Evolutionary conservation across 2,797 vertebrate genomes (phyloP), one percentile per base, ranked within the genome.

Genomic region (Aulostomus chinensis): DNA sequence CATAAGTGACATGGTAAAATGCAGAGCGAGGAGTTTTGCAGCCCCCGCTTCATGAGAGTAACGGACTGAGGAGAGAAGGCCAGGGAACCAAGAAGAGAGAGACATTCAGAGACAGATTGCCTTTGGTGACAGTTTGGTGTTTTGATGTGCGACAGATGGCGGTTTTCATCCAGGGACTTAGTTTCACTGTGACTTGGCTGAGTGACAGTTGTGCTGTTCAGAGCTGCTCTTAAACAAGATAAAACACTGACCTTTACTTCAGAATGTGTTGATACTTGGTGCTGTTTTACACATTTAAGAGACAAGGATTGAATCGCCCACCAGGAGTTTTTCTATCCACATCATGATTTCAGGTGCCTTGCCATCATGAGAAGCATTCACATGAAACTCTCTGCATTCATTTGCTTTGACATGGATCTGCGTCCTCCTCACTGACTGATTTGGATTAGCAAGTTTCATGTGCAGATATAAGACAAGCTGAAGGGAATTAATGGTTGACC

Each of bases 61-160:
- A 53, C 42, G 53, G 60, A 59, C 3, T 45, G 60, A 69, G 11
- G 29, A 48, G 41, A 20, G 37, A 58, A 41, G 35, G n/a, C n/a
- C n/a, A 43, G 22, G 18, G 12, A 60, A 51, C 46, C 40, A 47
- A 66, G 45, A 35, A 29, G 31, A 52, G 59, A 8, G 11, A 35
- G 50, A 59, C 10, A 39, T 22, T 57, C 40, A 69, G 47, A 14
- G 37, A 39, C 76, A 75, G 62, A 57, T 35, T 55, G 65, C 45
- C 36, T 75, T 64, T 45, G 54, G 50, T 52, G 52, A 54, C 34
- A 58, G 49, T 66, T 54, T 68, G 57, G 46, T 62, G 65, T 64
- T 78, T 73, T 68, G 67, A 73, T 67, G 62, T 61, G 58, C 13
- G 62, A 25, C 73, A 81, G 80, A 80, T 62, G 78, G 83, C 33